Base-by-base conservation (phyloP, 2,797 vertebrate genomes). In the Mastacembelus armatus region DNA sequence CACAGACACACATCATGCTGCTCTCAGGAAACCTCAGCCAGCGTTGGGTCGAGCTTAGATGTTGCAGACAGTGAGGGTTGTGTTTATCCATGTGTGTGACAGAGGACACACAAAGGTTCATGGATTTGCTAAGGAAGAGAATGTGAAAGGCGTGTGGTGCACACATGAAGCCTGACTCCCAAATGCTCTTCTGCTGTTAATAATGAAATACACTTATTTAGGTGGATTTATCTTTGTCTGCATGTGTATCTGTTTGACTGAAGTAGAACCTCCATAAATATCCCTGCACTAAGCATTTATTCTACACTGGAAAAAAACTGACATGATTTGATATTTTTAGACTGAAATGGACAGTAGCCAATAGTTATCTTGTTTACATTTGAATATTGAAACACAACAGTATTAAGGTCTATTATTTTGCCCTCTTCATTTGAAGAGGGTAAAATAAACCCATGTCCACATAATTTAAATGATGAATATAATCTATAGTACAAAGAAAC, bases 291-390 rank as follows among this genome's bases (percentile, higher is more conserved):
- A 6, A 74, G 45, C 26, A 57, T 11, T 55, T 12, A n/a, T n/a
- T n/a, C n/a, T n/a, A n/a, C n/a, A n/a, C n/a, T n/a, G n/a, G n/a
- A n/a, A n/a, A n/a, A n/a, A n/a, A n/a, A 67, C 22, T 27, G 54
- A 69, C 33, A 52, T 59, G 44, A 58, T 38, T 70, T 71, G 42
- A n/a, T n/a, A n/a, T n/a, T n/a, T n/a, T n/a, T n/a, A n/a, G n/a
- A n/a, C n/a, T n/a, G n/a, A n/a, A n/a, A n/a, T n/a, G n/a, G n/a
- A n/a, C n/a, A n/a, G n/a, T n/a, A n/a, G n/a, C n/a, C n/a, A n/a
- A n/a, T n/a, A n/a, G n/a, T n/a, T n/a, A n/a, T n/a, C n/a, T n/a
- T n/a, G n/a, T n/a, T n/a, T n/a, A n/a, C n/a, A n/a, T n/a, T n/a
- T n/a, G n/a, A n/a, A n/a, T n/a, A n/a, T n/a, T n/a, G n/a, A n/a